phyloP scores from a whole-genome alignment of 2,797 vertebrate genomes.

The Propithecus perrieri region DNA sequence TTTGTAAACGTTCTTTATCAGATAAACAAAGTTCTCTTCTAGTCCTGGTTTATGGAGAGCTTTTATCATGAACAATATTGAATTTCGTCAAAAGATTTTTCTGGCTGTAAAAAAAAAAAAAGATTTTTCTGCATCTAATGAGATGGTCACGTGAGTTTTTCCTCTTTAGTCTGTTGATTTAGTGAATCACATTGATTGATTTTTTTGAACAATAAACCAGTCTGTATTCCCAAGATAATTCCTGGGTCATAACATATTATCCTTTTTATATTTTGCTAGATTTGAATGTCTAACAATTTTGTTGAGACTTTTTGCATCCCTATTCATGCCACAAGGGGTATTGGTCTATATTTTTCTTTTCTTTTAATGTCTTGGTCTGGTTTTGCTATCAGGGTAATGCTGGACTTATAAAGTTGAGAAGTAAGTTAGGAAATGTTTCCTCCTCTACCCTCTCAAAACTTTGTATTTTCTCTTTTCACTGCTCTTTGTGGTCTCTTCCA shows the following conservation, averaged over 20 bases:
- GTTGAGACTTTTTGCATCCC: neutral
- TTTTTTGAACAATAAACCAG: neutral
- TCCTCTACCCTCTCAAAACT: neutral
- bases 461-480: neutral
- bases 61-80: neutral
- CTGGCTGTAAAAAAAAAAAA: neutral
- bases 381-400: neutral
- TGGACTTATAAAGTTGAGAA: neutral
- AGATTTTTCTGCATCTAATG: neutral
- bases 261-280: neutral
- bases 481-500: neutral
- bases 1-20: neutral
- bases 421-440: neutral
- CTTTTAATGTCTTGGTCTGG: neutral
- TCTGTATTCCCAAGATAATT: neutral
- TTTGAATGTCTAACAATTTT: neutral
- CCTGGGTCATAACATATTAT: neutral
- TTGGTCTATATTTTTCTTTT: neutral
- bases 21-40: neutral
- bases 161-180: neutral
- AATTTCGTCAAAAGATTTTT: constrained; percentile 15
- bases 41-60: neutral
- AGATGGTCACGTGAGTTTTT: neutral
- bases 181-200: neutral
- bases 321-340: neutral